Base-by-base conservation (phyloP, 2,113 vertebrate genomes). In the Odocoileus hemionus region DNA sequence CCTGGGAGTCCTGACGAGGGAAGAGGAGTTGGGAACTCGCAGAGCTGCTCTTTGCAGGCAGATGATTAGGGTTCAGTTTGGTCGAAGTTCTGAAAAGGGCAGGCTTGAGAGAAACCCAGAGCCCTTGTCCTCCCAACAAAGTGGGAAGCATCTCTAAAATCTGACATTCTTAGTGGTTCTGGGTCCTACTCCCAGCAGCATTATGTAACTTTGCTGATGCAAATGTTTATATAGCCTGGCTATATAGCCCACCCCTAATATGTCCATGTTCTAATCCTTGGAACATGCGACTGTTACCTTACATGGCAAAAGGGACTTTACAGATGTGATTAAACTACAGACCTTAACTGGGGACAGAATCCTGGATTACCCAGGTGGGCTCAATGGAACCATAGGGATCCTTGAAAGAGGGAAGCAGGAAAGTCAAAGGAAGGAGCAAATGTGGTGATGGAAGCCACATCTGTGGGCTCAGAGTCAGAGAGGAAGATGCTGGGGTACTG, bases 201-300 rank as follows among this genome's bases (percentile, higher is more conserved):
- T 0, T 30, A 16, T 43, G 30, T 26, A 17, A 19, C 57, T 88
- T 17, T 33, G 91, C 7, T 10, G 15, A 13, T 5, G 25, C 5
- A 19, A 9, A 36, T 50, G 55, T 78, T 64, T 3, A 10, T 0
- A 36, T 0, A 26, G 43, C 5, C 55, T 50, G 0, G 5, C 9
- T 23, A 39, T 4, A 39, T 39, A 39, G 39, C 30, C 11, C 80
- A 23, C 21, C 1, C 80, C 23, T 3, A 70, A 4, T 1, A 12
- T 12, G 26, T 19, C 45, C 4, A 9, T 0, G 0, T 19, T n/a
- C 13, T 39, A 16, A 54, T 57, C 25, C 60, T 50, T 1, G 2
- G 11, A 78, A 16, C 1, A 1, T 33, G 76, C 0, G 23, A 5
- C 7, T 19, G 28, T 43, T 2, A 43, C n/a, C 52, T 47, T 1